A percentile compares a stretch with the other conserved stretches of the same genome.
Evolutionary conservation across 2,113 vertebrate genomes (phyloP).

Genomic region (Microtus ochrogaster): DNA sequence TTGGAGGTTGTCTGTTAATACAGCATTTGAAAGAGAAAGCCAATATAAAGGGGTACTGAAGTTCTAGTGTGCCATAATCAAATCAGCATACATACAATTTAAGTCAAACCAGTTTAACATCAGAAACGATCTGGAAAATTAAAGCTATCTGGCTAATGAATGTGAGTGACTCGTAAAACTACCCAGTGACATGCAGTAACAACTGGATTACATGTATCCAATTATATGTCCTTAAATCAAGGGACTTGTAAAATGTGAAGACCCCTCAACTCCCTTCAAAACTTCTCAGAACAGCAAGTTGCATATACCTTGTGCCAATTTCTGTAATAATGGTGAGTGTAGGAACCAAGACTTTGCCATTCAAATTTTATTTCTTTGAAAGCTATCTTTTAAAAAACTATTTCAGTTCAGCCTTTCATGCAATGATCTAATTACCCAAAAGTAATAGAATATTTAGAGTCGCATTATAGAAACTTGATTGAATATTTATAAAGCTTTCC

Average conservation of each 20-base stretch:
- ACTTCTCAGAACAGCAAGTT: not conserved
- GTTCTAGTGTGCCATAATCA: rapidly evolving
- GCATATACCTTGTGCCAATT: not conserved
- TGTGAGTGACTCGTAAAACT: not conserved
- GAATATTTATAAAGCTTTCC: not conserved
- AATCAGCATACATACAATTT: no score
- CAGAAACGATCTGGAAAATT: not conserved
- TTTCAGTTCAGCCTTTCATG: not conserved
- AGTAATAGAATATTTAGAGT: not conserved
- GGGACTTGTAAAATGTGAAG: not conserved
- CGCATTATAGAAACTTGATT: not conserved
- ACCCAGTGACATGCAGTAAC: not conserved
- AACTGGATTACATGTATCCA: not conserved
- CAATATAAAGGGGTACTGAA: not conserved
- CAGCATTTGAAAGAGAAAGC: not conserved
- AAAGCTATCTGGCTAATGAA: not conserved
- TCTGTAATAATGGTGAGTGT: not conserved
- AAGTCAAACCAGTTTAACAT: not conserved
- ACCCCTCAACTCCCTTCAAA: not conserved
- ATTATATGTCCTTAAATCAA: not conserved
- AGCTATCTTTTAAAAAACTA: not conserved
- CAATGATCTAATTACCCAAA: not conserved
- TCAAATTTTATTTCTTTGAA: not conserved
- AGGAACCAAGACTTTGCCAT: not conserved
- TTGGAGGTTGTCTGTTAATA: not conserved